Conservation (phyloP, 2,797 vertebrate genomes). For the Jordanella pulchra region DNA sequence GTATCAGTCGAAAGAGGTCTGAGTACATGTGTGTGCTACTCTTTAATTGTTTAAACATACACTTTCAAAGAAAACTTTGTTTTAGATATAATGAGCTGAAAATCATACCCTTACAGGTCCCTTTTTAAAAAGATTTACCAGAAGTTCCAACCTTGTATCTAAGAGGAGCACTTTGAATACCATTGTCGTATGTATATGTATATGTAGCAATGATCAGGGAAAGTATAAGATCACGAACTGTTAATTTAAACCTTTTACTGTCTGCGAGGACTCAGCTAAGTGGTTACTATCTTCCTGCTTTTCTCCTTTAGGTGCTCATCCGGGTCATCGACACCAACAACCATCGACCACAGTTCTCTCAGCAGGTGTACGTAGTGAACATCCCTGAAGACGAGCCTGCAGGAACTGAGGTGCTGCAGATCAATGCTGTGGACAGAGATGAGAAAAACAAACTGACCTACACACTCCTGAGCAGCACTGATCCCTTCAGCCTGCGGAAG, state of each 20-base stretch:
- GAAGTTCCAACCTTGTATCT: neutral
- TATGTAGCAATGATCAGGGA: neutral
- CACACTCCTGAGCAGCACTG: constrained; percentile 92
- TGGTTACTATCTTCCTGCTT: constrained; percentile 1
- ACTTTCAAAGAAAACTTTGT: neutral
- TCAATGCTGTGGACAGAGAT: constrained; percentile 90
- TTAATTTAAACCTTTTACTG: neutral
- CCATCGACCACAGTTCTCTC: constrained; percentile 92
- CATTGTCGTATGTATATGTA: too few species aligned
- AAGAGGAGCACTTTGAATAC: neutral
- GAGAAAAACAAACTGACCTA: constrained; percentile 98
- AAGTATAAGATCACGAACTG: neutral
- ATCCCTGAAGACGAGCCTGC: constrained; percentile 88
- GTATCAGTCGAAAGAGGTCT: neutral
- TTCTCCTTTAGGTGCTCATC: constrained; percentile 86
- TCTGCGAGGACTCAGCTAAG: neutral
- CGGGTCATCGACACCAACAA: constrained; percentile 98
- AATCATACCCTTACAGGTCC: neutral
- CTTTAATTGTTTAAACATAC: neutral
- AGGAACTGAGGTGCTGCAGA: constrained; percentile 89
- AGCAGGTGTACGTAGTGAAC: constrained; percentile 86
- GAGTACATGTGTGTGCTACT: neutral
- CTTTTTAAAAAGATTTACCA: neutral
- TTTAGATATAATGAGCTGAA: neutral
- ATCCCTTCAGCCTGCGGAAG: constrained; percentile 92